These are phyloP conservation scores for Tipula unca DNA, from an alignment of 2,888 invertebrate species.

Conservation along the genomic window DNA sequence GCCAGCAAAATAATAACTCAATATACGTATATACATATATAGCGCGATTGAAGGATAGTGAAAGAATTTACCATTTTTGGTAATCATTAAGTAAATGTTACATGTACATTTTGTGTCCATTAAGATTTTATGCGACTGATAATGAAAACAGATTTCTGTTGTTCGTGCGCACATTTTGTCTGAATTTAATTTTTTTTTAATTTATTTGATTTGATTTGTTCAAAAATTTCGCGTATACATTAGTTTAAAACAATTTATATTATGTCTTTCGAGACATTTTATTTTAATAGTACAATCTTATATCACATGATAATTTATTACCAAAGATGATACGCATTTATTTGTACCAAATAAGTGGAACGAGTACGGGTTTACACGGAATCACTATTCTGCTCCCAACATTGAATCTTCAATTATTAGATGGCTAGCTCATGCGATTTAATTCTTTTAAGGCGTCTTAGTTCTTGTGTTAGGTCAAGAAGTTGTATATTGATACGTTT, in stretches of 20 bases:
- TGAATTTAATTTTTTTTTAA: not conserved
- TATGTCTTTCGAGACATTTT: too few relatives aligned
- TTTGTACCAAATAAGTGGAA: too few relatives aligned
- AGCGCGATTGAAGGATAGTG: not conserved
- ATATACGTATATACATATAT: not conserved
- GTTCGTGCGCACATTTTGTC: not conserved
- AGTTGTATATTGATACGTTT: too few relatives aligned
- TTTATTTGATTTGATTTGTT: not conserved
- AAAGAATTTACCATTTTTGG: constrained; percentile 8
- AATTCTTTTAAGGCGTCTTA: too few relatives aligned
- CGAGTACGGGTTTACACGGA: too few relatives aligned
- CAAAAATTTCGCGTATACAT: not conserved
- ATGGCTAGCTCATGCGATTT: too few relatives aligned
- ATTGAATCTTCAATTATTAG: too few relatives aligned
- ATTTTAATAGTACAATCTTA: too few relatives aligned
- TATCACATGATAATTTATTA: too few relatives aligned
- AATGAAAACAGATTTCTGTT: not conserved
- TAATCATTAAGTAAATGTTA: not conserved
- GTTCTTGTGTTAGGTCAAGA: too few relatives aligned
- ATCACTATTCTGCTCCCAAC: too few relatives aligned
- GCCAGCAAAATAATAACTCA: not conserved
- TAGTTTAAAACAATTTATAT: not conserved
- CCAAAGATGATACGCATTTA: too few relatives aligned
- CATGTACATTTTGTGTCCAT: not conserved
- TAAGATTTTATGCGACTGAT: not conserved